phyloP scores from a whole-genome alignment of 1,140 invertebrate species.

The Drosophila sp. region DNA sequence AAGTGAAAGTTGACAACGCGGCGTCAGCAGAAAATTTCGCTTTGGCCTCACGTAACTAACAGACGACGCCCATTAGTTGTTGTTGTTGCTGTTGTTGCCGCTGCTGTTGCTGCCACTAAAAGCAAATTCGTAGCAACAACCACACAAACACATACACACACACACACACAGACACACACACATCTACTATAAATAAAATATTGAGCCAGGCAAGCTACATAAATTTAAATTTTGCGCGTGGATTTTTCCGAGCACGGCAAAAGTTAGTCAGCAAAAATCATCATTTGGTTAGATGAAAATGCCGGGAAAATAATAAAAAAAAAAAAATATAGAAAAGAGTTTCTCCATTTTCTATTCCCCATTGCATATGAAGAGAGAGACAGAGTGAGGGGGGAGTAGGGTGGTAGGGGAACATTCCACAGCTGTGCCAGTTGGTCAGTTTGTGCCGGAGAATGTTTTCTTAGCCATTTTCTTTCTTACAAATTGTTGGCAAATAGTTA shows the following conservation, averaged over 20 bases:
- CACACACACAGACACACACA: slow-evolving; percentile 46
- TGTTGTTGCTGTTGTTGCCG: slow-evolving; percentile 25
- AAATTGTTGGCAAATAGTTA: slow-evolving; percentile 50
- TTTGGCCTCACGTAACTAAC: slow-evolving; percentile 69
- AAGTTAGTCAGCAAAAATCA: slow-evolving; percentile 76
- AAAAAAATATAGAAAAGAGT: slow-evolving; percentile 10
- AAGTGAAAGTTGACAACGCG: slow-evolving; percentile 77
- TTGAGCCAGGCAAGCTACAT: slow-evolving; percentile 62
- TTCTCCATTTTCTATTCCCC: not conserved
- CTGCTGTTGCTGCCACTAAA: slow-evolving; percentile 54
- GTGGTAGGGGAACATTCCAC: slow-evolving; percentile 14
- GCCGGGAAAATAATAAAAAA: slow-evolving; percentile 33
- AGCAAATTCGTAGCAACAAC: slow-evolving; percentile 64
- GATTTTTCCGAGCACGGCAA: slow-evolving; percentile 28
- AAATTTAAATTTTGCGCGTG: slow-evolving; percentile 67
- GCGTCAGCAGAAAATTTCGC: slow-evolving; percentile 71
- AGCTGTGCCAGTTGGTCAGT: slow-evolving; percentile 41
- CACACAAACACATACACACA: slow-evolving; percentile 54
- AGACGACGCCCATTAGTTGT: slow-evolving; percentile 43
- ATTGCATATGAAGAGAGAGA: not conserved
- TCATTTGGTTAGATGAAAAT: slow-evolving; percentile 11
- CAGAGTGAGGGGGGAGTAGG: slow-evolving; percentile 1
- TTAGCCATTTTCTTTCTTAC: slow-evolving; percentile 39
- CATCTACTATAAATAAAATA: slow-evolving; percentile 72
- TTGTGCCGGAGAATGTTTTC: slow-evolving; percentile 37